Evolutionary conservation across 2,113 vertebrate species (phyloP), one percentile per base, ranked within the genome.

Genomic region (Suncus etruscus): DNA sequence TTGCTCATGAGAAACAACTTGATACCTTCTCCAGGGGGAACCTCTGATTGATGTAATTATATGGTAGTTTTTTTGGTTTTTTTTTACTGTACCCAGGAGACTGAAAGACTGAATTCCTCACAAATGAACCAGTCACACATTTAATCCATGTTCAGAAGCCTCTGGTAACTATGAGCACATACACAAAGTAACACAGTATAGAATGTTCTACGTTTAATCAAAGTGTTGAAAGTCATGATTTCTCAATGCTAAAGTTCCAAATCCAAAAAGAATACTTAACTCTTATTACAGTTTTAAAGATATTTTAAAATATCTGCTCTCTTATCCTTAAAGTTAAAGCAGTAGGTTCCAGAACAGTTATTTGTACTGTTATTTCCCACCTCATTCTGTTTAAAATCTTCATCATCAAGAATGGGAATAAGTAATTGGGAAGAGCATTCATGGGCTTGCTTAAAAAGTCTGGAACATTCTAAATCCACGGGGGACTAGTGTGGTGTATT

Each of bases 61-160:
- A 15, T 24, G 48, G 8, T n/a, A 83, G 22, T 2, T 90, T 87
- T 25, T n/a, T n/a, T n/a, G n/a, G n/a, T n/a, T n/a, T n/a, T n/a
- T n/a, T n/a, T 11, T 24, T 58, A 80, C 18, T n/a, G 83, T 8
- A 22, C 66, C 66, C 75, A 58, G 79, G 54, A 83, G 75, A 58
- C 32, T 32, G 18, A 80, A 22, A 84, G 66, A 70, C 7, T 68
- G 39, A 70, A 61, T 24, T 16, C 4, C 14, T n/a, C 45, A 32
- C 58, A 74, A 82, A 78, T 1, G 51, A 69, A 78, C 14, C 18
- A 61, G 29, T 72, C 29, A 79, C 14, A 58, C 7, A 66, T 45
- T 87, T 82, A 79, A 50, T 15, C 32, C 29, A 87, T 11, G 81
- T 39, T 63, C 61, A 54, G 54, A 32, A 93, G 47, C n/a, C 93